Conservation (phyloP, 2,113 vertebrate species). For the Burhinus oedicnemus region DNA sequence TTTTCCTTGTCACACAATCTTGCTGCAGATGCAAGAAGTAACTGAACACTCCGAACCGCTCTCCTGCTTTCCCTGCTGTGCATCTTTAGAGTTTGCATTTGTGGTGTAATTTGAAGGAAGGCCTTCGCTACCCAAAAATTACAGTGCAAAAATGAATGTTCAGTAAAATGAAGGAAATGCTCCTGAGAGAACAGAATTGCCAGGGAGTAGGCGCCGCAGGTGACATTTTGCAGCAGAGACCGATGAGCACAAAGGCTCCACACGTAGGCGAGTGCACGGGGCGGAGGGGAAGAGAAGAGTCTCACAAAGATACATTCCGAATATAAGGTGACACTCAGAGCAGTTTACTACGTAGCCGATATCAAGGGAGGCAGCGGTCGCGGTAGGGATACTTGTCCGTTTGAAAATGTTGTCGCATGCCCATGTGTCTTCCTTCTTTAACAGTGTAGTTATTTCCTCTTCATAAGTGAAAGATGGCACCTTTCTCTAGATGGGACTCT, state of each 20-base stretch:
- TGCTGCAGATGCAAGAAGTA: neutral
- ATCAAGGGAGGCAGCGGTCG: fast-evolving
- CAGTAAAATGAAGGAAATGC: neutral
- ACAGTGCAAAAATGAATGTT: neutral
- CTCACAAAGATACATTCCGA: neutral
- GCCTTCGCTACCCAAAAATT: neutral
- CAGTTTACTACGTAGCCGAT: neutral
- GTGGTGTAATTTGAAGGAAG: neutral
- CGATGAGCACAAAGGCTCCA: fast-evolving
- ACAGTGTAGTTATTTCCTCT: neutral
- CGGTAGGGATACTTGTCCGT: neutral
- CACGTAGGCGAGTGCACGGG: fast-evolving
- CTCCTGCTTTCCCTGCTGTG: neutral
- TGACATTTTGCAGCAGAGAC: neutral
- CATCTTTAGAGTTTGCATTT: neutral
- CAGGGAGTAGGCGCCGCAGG: neutral
- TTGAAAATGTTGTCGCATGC: neutral
- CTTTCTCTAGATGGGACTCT: neutral
- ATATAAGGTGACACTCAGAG: neutral
- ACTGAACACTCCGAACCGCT: neutral
- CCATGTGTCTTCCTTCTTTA: neutral
- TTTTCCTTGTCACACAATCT: neutral
- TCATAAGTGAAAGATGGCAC: neutral
- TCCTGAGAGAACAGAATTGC: neutral
- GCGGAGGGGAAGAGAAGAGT: neutral